phyloP scores from a whole-genome alignment of 2,888 invertebrate species.

The Caenorhabditis afra region DNA sequence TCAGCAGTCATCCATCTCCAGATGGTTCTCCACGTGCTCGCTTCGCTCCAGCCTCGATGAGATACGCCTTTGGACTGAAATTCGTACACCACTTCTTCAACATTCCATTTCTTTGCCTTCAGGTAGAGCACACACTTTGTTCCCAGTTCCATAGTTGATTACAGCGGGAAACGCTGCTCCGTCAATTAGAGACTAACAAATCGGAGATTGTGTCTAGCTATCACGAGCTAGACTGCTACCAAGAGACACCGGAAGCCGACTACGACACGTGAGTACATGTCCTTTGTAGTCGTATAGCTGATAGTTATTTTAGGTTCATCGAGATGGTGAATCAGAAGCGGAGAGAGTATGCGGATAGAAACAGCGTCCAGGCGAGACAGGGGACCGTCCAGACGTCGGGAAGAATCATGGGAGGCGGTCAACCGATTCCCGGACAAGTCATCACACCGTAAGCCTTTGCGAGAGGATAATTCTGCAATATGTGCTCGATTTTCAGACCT shows the following conservation, averaged over 20 bases:
- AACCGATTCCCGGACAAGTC: slow-evolving; percentile 67
- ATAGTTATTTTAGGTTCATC: slow-evolving; percentile 56
- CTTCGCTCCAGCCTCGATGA: slow-evolving; percentile 70
- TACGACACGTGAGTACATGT: slow-evolving; percentile 81
- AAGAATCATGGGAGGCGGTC: slow-evolving; percentile 70
- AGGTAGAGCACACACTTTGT: slow-evolving; percentile 81
- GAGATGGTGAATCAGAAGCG: slow-evolving; percentile 65
- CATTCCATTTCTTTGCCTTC: slow-evolving; percentile 92
- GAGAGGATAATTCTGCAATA: background rate
- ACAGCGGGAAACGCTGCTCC: slow-evolving; percentile 61
- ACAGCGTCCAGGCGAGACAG: slow-evolving; percentile 42
- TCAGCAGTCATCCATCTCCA: slow-evolving; percentile 64
- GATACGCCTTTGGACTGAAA: slow-evolving; percentile 94
- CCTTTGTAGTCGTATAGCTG: background rate
- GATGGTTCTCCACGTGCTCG: slow-evolving; percentile 79
- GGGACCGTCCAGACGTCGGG: slow-evolving; percentile 41
- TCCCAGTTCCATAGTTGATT: background rate
- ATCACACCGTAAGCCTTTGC: slow-evolving; percentile 32
- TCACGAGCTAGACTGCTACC: slow-evolving; percentile 82
- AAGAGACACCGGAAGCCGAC: slow-evolving; percentile 83
- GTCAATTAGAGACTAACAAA: slow-evolving; percentile 68
- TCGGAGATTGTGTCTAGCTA: slow-evolving; percentile 68
- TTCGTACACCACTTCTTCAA: slow-evolving; percentile 95
- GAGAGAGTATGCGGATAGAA: slow-evolving; percentile 59
- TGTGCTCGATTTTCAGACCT: slow-evolving; percentile 35